Evolutionary conservation across 2,113 vertebrate genomes (phyloP), one percentile per base, ranked within the genome.

Genomic region (Nycticebus coucang): DNA sequence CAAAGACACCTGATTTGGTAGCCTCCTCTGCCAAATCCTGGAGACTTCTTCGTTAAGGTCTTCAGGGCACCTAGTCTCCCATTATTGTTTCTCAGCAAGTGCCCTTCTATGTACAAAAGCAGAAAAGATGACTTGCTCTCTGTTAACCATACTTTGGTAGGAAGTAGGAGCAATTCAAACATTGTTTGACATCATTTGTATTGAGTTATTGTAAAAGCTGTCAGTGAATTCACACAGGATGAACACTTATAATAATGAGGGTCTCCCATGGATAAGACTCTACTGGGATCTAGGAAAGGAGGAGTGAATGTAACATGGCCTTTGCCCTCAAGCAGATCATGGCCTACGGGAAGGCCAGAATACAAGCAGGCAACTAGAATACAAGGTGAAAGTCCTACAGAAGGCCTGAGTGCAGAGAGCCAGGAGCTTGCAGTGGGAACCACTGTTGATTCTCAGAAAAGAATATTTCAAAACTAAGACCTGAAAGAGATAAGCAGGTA

Each of bases 21-120:
- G 11, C 15, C 30, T 82, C 64, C 41, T 78, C 24, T 72, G 41
- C 14, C 53, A 21, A 33, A 37, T n/a, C 6, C 28, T 59, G 18
- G 11, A 59, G 57, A n/a, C 88, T 53, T 82, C 78, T 79, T 86
- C 75, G 26, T 21, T 35, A 26, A 74, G 62, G 8, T 57, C 78
- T 60, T 50, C 4, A 22, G 33, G 41, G 3, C 35, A 93, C 59
- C 18, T 53, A 33, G n/a, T 53, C 77, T 81, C 57, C 10, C n/a
- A 13, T 68, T 60, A 90, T 74, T 94, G 68, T 60, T 88, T 60
- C 35, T 84, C 81, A 53, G 19, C 30, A 80, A 69, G 14, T 71
- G 18, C 53, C 21, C 55, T 93, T 91, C 41, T 81, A 53, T 72
- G 19, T 24, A 30, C n/a, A 24, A 60, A 18, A 81, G 30, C 30